Percentiles rank a stretch among this genome's conserved stretches.
These are phyloP conservation scores for Chionodraco myersi DNA, from an alignment of 2,113 vertebrate species.

Conservation along the genomic window DNA sequence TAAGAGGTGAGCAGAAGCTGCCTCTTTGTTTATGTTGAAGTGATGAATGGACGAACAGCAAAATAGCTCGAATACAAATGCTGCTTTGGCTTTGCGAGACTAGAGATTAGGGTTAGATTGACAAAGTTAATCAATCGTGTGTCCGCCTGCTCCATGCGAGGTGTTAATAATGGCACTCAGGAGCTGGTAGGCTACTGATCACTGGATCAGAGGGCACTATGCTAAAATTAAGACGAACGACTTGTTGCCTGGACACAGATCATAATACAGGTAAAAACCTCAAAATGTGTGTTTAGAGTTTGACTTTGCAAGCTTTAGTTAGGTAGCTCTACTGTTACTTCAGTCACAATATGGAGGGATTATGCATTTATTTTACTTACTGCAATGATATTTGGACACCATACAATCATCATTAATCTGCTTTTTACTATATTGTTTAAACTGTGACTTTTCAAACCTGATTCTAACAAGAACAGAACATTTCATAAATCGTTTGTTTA, in stretches of 20 bases:
- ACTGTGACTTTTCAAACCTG: background rate
- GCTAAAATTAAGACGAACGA: constrained; percentile 5
- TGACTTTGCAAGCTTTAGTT: background rate
- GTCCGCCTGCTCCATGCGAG: background rate
- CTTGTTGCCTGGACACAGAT: background rate
- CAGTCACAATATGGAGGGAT: background rate
- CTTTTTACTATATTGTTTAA: background rate
- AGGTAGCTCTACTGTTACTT: background rate
- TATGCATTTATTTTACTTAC: background rate
- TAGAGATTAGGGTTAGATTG: constrained; percentile 1
- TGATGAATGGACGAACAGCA: background rate
- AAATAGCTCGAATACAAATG: background rate
- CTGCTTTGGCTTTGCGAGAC: background rate
- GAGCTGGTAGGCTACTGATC: constrained; percentile 44
- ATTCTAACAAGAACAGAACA: background rate
- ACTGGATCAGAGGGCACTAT: constrained; percentile 26
- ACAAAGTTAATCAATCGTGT: constrained; percentile 5
- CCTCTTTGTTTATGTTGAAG: background rate
- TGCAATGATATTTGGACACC: background rate
- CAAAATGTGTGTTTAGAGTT: background rate
- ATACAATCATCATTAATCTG: background rate
- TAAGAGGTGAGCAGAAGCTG: constrained; percentile 19
- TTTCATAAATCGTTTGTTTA: background rate
- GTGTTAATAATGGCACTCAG: constrained; percentile 47
- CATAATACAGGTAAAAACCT: constrained; percentile 7